Percentiles rank a stretch among this genome's conserved stretches.
Conservation (phyloP, 2,797 vertebrate species). For the Mastacembelus armatus region DNA sequence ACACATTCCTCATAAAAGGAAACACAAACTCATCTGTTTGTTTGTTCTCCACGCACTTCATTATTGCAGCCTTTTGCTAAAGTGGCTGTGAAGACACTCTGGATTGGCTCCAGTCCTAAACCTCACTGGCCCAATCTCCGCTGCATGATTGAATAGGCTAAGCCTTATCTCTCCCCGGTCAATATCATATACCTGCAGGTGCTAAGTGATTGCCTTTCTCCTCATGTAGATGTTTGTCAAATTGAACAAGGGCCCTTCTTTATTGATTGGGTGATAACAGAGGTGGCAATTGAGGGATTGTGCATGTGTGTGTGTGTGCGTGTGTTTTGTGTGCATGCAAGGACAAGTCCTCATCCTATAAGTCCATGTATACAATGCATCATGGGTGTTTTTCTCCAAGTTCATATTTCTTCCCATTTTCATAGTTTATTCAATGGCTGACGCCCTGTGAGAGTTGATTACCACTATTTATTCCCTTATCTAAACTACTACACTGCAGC, state of each 20-base stretch:
- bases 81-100: slow-evolving; percentile 62
- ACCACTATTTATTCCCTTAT: too few species aligned
- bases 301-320: not conserved
- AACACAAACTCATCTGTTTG: slow-evolving; percentile 63
- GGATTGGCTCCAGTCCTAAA: slow-evolving; percentile 72
- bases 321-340: not conserved
- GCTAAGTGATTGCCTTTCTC: slow-evolving; percentile 80
- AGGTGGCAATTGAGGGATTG: slow-evolving; percentile 77
- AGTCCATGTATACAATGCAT: not conserved
- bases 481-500: too few species aligned
- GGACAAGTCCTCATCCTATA: not conserved
- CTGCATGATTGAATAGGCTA: slow-evolving; percentile 81
- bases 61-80: slow-evolving; percentile 65
- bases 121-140: slow-evolving; percentile 74
- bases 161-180: slow-evolving; percentile 80
- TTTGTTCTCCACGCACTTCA: slow-evolving; percentile 62
- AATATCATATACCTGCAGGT: slow-evolving; percentile 82
- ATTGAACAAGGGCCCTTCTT: slow-evolving; percentile 77
- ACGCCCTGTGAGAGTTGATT: too few species aligned
- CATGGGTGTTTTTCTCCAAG: not conserved
- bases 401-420: not conserved
- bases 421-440: slow-evolving; percentile 7
- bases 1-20: slow-evolving; percentile 34
- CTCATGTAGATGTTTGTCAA: slow-evolving; percentile 85
- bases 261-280: slow-evolving; percentile 87